Conservation (phyloP, 2,797 vertebrate species). For the Petrocephalus schoutedeni region DNA sequence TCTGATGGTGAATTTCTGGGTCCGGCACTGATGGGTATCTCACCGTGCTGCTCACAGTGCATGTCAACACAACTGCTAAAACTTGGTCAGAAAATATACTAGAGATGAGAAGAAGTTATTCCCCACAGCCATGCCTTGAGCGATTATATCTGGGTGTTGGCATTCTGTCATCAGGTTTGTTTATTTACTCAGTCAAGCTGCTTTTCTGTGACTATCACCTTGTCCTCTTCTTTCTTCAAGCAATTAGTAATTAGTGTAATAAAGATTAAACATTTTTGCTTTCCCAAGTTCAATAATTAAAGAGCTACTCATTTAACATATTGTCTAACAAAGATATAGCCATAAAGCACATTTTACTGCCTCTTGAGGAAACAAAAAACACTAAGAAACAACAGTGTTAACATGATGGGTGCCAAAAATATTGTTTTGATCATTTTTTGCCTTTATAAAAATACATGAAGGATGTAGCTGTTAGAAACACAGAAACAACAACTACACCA, state of each 20-base stretch:
- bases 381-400: background rate
- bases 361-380: background rate
- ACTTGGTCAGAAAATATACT: slow-evolving; percentile 7
- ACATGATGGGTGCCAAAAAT: background rate
- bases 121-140: background rate
- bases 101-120: background rate
- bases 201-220: background rate
- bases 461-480: background rate
- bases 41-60: background rate
- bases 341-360: background rate
- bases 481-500: background rate
- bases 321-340: background rate
- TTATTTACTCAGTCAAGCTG: background rate
- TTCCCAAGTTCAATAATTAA: background rate
- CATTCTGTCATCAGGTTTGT: background rate
- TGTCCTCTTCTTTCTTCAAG: background rate
- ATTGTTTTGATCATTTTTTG: background rate
- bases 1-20: background rate
- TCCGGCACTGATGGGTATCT: background rate
- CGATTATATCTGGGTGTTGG: background rate
- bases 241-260: slow-evolving; percentile 7
- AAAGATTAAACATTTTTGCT: slow-evolving; percentile 11
- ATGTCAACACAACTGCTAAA: background rate
- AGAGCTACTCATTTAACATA: background rate
- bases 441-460: background rate